phyloP scores from a whole-genome alignment of 2,888 invertebrate species.

The Macrophya alboannulata region DNA sequence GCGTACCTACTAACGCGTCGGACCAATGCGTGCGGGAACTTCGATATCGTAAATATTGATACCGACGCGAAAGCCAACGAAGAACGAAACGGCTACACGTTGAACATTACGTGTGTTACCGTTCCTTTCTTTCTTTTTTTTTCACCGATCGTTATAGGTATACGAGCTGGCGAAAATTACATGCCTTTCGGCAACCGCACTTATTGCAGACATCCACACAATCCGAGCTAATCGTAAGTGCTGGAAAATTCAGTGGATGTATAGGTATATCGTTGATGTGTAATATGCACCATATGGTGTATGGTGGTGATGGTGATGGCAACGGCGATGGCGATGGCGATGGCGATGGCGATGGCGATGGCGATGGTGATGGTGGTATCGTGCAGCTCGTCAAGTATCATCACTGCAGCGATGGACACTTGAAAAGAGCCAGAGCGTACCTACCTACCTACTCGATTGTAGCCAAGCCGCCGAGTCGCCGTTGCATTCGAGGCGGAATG shows the following conservation, averaged over 20 bases:
- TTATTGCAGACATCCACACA: neutral
- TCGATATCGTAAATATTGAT: constrained; percentile 18
- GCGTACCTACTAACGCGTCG: neutral
- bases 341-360: too few species aligned
- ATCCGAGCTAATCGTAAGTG: neutral
- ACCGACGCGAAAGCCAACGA: neutral
- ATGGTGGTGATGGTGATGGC: neutral
- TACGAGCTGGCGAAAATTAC: neutral
- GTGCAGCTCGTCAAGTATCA: constrained; percentile 25
- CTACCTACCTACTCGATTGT: constrained; percentile 37
- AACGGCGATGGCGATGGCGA: too few species aligned
- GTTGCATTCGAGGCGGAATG: constrained; percentile 70
- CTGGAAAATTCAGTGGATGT: neutral
- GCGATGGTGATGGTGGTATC: too few species aligned
- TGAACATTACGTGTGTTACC: constrained; percentile 14
- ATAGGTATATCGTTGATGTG: neutral
- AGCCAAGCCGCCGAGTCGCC: constrained; percentile 57
- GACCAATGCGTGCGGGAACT: neutral
- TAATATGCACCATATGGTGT: neutral
- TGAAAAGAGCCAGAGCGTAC: constrained; percentile 39
- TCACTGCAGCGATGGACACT: constrained; percentile 24
- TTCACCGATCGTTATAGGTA: neutral
- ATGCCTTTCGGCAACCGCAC: constrained; percentile 1
- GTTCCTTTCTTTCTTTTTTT: neutral
- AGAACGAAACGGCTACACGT: neutral